Evolutionary conservation across 2,797 vertebrate genomes (phyloP).

Genomic region (Oceanodroma leucorhoa): DNA sequence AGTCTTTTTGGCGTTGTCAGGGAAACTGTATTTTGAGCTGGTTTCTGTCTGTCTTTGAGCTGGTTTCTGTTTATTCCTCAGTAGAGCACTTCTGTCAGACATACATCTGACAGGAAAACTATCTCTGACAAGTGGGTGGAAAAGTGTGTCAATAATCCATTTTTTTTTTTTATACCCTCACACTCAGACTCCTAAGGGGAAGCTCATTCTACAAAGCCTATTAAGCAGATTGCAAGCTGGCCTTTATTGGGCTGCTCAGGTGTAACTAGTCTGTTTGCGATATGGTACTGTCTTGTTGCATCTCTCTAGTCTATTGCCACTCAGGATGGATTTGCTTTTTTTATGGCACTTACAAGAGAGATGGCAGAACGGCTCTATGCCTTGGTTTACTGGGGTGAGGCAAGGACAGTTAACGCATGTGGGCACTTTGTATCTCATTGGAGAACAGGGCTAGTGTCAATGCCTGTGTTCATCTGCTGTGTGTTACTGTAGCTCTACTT

Average conservation of each 20-base stretch:
- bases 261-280: neutral
- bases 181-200: neutral
- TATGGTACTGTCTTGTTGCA: rapidly evolving
- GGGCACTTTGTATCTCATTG: too few relatives aligned
- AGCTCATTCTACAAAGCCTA: neutral
- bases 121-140: neutral
- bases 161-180: neutral
- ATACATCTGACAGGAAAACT: neutral
- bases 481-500: neutral
- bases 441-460: neutral
- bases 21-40: slow-evolving; percentile 82
- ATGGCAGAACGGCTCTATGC: neutral
- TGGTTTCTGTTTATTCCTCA: neutral
- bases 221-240: neutral
- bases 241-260: neutral
- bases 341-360: neutral
- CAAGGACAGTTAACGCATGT: neutral
- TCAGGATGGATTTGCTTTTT: neutral
- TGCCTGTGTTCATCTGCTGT: neutral
- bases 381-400: neutral
- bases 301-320: neutral
- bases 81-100: neutral
- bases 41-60: slow-evolving; percentile 63
- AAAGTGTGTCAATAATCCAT: neutral
- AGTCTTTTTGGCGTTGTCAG: slow-evolving; percentile 81